Base-by-base conservation (phyloP, 2,888 invertebrate genomes). In the Malacosoma neustria region DNA sequence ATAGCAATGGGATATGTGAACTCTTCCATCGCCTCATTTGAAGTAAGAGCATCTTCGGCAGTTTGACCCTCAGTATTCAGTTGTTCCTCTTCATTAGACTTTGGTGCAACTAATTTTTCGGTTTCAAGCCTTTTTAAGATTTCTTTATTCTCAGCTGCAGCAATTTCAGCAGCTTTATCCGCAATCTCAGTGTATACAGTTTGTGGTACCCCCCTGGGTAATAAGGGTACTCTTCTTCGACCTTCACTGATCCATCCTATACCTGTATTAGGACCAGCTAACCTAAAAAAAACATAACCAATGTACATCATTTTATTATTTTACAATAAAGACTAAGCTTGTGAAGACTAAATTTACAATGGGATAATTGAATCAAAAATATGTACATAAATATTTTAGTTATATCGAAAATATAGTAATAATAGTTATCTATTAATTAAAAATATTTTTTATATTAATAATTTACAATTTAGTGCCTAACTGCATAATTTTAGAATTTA, bases 171-270 rank as follows among this genome's bases (percentile, higher is more conserved):
- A 36, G 91, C 89, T 67, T 91, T 92, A 72, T 95, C 95, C 9
- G 96, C 96, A 49, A 95, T 87, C 44, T 92, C 90, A 41, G 94
- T 92, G 65, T 94, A 93, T 30, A 92, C 92, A 4, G 96, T 95
- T 62, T 95, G 94, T 4, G 96, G 93, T 36, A 93, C 89, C n/a
- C 93, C 89, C 41, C 96, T 88, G 4, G 95, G 93, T 77, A 97
- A 84, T 33, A 96, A 80, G 2, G 97, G 96, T 54, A 95, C 90
- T 42, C 91, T 80, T 54, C 97, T 88, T 29, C 96, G 89, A 9
- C 97, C 97, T 76, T 97, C 97, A 51, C 93, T 89, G 46, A 93
- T 90, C 97, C 97, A 97, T 77, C 93, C 93, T 53, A 89, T 84
- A 41, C 87, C 87, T 41, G 91, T 90, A 63, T 90, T 89, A 35